Evolutionary conservation across 1,140 invertebrate species (phyloP).

Genomic region (Megalopta genalis): DNA sequence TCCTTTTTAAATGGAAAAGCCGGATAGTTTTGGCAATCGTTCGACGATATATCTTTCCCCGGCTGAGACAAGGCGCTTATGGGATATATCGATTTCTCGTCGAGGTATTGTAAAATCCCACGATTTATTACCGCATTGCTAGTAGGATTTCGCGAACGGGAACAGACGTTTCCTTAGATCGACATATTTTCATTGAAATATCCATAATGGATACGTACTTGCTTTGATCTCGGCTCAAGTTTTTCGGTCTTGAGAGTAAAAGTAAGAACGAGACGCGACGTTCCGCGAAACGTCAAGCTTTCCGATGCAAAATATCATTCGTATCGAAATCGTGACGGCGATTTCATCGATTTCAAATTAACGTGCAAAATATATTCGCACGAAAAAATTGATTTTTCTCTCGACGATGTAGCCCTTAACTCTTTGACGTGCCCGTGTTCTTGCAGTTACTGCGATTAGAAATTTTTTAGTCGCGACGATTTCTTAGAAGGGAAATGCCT

Average conservation of each 20-base stretch:
- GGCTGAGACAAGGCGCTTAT: conserved; percentile 43
- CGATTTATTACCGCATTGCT: conserved; percentile 45
- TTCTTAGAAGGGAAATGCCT: no score
- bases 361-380: no score
- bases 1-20: conserved; percentile 18
- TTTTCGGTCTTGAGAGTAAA: neutral
- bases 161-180: conserved; percentile 26
- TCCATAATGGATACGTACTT: conserved; percentile 28
- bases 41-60: conserved; percentile 30
- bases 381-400: no score
- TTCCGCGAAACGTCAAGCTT: neutral
- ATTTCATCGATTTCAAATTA: no score
- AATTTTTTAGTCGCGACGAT: no score
- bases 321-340: no score
- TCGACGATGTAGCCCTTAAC: no score
- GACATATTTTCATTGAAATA: conserved; percentile 47
- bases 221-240: no score
- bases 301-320: no score
- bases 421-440: no score
- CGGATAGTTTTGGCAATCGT: conserved; percentile 38
- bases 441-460: no score
- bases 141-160: conserved; percentile 30
- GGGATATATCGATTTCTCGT: conserved; percentile 50
- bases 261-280: neutral
- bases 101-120: conserved; percentile 38